A percentile compares a stretch with the other conserved stretches of the same genome.
These are phyloP conservation scores for Pituophis catenifer DNA, from an alignment of 2,113 vertebrate species.

Conservation along the genomic window DNA sequence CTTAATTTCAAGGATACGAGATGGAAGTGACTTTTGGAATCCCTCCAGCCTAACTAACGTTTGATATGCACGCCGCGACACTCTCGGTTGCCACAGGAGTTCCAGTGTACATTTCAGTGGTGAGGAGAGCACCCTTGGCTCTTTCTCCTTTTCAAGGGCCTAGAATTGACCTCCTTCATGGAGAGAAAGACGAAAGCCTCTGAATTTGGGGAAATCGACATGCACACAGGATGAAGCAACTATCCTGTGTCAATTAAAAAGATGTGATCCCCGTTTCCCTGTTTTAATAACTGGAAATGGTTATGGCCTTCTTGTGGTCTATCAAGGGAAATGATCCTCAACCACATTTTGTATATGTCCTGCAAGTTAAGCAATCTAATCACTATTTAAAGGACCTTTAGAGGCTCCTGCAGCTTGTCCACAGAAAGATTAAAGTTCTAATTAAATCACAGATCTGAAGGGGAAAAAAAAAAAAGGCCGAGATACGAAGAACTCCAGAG, in stretches of 20 bases:
- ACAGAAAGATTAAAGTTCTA: constrained; percentile 38
- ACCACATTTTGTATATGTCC: constrained; percentile 3
- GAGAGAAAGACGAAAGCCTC: not conserved
- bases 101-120: not conserved
- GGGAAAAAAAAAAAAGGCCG: not conserved
- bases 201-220: not conserved
- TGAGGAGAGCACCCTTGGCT: not conserved
- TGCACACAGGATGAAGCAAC: not conserved
- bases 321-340: constrained; percentile 30
- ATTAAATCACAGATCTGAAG: constrained; percentile 41
- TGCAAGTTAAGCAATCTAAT: constrained; percentile 32
- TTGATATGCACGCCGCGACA: not conserved
- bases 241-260: not conserved
- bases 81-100: not conserved
- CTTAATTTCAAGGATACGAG: not conserved
- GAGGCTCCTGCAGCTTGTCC: constrained; percentile 25
- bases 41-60: not conserved
- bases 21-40: not conserved
- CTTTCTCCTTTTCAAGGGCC: not conserved
- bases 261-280: not conserved
- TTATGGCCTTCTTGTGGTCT: constrained; percentile 26
- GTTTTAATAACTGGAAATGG: constrained; percentile 55
- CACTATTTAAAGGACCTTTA: constrained; percentile 28
- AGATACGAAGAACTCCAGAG: constrained; percentile 6
- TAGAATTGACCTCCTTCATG: not conserved